Base-by-base conservation (phyloP, 2,888 invertebrate genomes). In the Celastrina argiolus region DNA sequence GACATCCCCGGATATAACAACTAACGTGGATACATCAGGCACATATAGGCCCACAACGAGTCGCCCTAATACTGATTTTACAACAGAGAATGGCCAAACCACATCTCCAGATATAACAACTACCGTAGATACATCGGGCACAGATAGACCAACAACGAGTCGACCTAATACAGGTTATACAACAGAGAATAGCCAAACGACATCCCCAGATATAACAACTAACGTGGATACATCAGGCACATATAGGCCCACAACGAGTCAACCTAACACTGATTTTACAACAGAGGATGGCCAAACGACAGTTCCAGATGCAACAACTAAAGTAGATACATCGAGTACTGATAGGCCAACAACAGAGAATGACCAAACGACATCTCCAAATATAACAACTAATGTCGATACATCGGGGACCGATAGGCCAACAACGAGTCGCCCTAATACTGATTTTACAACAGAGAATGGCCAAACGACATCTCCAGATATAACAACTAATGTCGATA, bases 161-260 rank as follows among this genome's bases (percentile, higher is more conserved):
- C 8, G 18, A 8, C 10, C 51, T 34, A 22, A 36, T 1, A 56
- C 39, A 1, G 10, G n/a, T 42, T 28, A 26, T 16, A 66, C 66
- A 2, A 67, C 69, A 12, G 26, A n/a, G 1, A 22, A 12, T 1
- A 16, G 64, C 16, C 64, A 51, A 1, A 69, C 67, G 1, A 59
- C 36, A 0, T n/a, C 28, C 3, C 18, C 51, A 14, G 10, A 16
- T 10, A 6, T 28, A 14, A 45, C 51, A 2, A 63, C 67, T 42
- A 18, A 58, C 1, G 2, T 14, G 5, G 6, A 8, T 22, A 26
- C 59, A 14, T 8, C 61, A 1, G 6, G 3, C 0, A 56, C 12
- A n/a, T 12, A 28, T 6, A 28, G n/a, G 1, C 31, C 6, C 1
- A 51, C 64, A 10, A 64, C 64, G 1, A 14, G 7, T 18, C 3